These are phyloP conservation scores for Cephus pygmeus DNA, from an alignment of 2,888 invertebrate species.

Conservation along the genomic window DNA sequence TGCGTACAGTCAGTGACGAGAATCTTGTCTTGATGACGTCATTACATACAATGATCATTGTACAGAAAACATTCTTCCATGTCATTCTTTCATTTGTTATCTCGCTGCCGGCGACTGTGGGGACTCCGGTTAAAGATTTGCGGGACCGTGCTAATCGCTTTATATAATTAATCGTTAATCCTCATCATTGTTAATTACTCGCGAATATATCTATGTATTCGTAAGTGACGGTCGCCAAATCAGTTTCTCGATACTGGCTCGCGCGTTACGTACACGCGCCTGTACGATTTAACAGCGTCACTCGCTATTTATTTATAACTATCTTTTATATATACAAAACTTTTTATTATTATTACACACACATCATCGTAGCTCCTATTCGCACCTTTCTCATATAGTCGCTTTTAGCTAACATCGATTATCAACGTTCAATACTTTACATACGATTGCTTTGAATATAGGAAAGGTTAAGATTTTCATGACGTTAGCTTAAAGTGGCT, in stretches of 20 bases:
- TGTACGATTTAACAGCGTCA: neutral
- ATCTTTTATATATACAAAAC: neutral
- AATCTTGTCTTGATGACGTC: slow-evolving; percentile 21
- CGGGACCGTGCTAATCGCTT: neutral
- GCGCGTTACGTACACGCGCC: neutral
- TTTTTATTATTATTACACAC: neutral
- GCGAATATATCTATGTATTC: neutral
- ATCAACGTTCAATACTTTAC: too few species aligned
- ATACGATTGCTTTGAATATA: neutral
- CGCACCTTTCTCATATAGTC: neutral
- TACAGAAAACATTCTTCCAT: slow-evolving; percentile 51
- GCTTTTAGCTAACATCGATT: neutral
- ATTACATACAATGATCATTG: slow-evolving; percentile 38
- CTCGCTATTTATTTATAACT: neutral
- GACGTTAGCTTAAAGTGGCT: neutral
- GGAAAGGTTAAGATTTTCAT: neutral
- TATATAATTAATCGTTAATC: neutral
- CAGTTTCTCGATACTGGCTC: neutral
- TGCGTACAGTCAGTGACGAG: neutral
- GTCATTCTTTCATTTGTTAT: slow-evolving; percentile 25
- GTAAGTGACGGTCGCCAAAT: neutral
- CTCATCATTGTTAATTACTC: neutral
- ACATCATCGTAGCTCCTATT: neutral
- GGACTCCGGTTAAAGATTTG: neutral
- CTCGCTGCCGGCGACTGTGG: neutral